phyloP scores from a whole-genome alignment of 2,888 invertebrate genomes.

The Shargacucullia verbasci region DNA sequence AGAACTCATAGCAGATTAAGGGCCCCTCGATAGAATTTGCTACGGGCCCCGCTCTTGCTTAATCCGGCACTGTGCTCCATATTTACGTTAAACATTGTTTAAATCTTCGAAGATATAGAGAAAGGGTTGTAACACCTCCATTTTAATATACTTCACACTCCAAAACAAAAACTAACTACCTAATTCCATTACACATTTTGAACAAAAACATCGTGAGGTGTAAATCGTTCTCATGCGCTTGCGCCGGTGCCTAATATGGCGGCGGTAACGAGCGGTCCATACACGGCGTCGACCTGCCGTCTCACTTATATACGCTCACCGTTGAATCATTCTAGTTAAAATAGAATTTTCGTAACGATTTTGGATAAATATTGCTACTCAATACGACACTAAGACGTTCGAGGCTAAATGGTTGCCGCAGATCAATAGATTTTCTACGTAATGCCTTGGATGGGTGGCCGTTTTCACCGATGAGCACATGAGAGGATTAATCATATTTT shows the following conservation, averaged over 20 bases:
- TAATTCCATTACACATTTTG: slow-evolving; percentile 21
- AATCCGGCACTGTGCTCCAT: too few relatives aligned
- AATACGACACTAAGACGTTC: too few relatives aligned
- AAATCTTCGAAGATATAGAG: neutral
- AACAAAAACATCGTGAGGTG: slow-evolving; percentile 51
- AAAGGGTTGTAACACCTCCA: slow-evolving; percentile 11
- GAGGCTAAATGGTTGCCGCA: too few relatives aligned
- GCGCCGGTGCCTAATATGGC: slow-evolving; percentile 57
- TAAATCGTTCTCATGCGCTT: slow-evolving; percentile 47
- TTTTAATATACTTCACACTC: slow-evolving; percentile 38
- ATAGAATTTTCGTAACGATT: slow-evolving; percentile 47
- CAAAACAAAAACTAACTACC: slow-evolving; percentile 37
- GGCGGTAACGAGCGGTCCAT: slow-evolving; percentile 53
- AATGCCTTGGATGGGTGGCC: too few relatives aligned
- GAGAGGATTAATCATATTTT: too few relatives aligned
- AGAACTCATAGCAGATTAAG: too few relatives aligned
- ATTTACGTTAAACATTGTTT: neutral
- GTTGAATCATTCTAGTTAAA: slow-evolving; percentile 55
- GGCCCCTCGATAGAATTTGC: too few relatives aligned
- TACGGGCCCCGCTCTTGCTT: too few relatives aligned
- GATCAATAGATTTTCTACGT: too few relatives aligned
- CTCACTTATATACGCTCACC: slow-evolving; percentile 54
- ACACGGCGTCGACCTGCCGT: slow-evolving; percentile 54
- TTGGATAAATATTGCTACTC: neutral
- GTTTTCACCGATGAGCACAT: too few relatives aligned